Base-by-base conservation (phyloP, 2,888 invertebrate species). In the Nematopogon swammerdamellus region DNA sequence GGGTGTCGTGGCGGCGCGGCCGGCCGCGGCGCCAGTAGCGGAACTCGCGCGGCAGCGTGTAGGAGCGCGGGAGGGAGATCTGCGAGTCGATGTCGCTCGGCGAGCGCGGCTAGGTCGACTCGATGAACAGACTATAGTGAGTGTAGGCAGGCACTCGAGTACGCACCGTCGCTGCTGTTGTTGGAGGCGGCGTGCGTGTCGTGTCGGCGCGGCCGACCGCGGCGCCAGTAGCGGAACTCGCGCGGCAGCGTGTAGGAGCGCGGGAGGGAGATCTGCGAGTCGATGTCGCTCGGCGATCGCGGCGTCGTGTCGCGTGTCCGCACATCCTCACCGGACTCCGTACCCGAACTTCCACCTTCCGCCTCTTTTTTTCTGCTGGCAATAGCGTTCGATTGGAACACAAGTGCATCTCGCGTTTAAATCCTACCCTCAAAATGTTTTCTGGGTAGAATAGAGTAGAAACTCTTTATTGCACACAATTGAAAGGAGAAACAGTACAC, bases 11-110 rank as follows among this genome's bases (percentile, higher is more conserved):
- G 51, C 84, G 72, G 54, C 85, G 80, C 52, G 86, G 72, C 49
- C 84, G 76, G 55, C 87, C 81, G 54, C 86, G 72, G 30, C 88
- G 71, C 75, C 88, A 88, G 74, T 91, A 92, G 60, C 91, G 89
- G 71, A 92, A 92, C 72, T 92, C 91, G 16, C 92, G 83, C 1
- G 92, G 92, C 47, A 93, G 72, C 1, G 92, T 93, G 66, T 92
- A 92, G 20, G 91, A 92, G 18, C 92, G 83, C 0, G 93, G 92
- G 49, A 92, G 72, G 2, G 92, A 92, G 56, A 92, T 84, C 83
- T 92, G 85, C 59, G 53, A 52, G 62, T 90, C 90, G 57, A 90
- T 83, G 63, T 90, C 90, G 46, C 89, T 89, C 50, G 86, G 82
- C 25, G 83, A 82, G 3, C 85, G 65, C 44, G 82, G 83, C n/a